Evolutionary conservation across 2,113 vertebrate species (phyloP).

Genomic region (Pteruthius melanotis): DNA sequence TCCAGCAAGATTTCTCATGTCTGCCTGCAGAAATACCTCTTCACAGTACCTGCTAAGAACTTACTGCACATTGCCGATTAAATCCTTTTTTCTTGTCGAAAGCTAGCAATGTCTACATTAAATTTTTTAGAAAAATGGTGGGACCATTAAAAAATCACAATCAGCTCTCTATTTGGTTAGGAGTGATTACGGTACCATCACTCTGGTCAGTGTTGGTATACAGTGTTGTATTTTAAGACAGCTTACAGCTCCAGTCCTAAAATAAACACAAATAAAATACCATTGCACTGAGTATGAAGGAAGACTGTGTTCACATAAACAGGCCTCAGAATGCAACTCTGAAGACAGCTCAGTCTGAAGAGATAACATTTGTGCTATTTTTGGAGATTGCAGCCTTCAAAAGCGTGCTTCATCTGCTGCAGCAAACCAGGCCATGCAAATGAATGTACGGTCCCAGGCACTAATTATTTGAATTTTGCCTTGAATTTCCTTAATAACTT

Average conservation of each 20-base stretch:
- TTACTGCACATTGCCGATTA: rapidly evolving
- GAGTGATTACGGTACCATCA: neutral
- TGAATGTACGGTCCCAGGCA: rapidly evolving
- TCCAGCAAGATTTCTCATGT: neutral
- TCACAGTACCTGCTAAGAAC: neutral
- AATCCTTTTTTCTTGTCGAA: neutral
- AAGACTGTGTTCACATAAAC: neutral
- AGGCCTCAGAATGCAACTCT: neutral
- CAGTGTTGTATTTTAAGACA: conserved; percentile 17
- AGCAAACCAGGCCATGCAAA: neutral
- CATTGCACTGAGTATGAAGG: neutral
- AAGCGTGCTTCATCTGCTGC: neutral
- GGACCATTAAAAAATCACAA: neutral
- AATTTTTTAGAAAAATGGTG: neutral
- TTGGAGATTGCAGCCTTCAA: neutral
- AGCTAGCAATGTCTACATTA: no score
- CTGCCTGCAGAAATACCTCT: neutral
- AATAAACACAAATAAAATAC: conserved; percentile 54
- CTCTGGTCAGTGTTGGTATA: neutral
- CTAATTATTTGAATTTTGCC: neutral
- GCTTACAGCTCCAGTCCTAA: neutral
- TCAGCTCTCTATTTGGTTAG: neutral
- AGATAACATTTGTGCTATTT: conserved; percentile 56
- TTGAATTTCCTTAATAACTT: neutral
- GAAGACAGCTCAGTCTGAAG: conserved; percentile 30